Base-by-base conservation (phyloP, 2,888 invertebrate genomes). In the Saturnia pavonia region DNA sequence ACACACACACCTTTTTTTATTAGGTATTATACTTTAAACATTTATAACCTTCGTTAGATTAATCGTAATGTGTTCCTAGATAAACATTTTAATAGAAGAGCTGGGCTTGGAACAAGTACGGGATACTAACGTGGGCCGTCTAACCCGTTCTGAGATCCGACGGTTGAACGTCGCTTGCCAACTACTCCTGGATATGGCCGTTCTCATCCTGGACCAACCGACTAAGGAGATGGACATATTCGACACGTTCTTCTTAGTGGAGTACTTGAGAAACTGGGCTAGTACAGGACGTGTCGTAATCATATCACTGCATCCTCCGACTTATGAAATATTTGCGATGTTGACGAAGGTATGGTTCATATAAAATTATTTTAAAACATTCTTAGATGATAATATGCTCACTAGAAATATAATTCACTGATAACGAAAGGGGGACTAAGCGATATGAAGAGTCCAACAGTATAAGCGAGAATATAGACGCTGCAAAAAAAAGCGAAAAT, bases 261-360 rank as follows among this genome's bases (percentile, higher is more conserved):
- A 99, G 87, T 99, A 98, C 88, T 91, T 99, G 76, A 95, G 98
- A 76, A 98, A 98, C 86, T 99, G 99, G 98, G 97, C 97, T 43
- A 95, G 95, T 76, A 95, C 95, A 57, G 96, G 97, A 0, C 94
- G 98, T 76, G 97, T 98, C 68, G 98, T 98, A 19, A 96, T 99
- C 66, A 95, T 99, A 92, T 98, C 99, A 0, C 92, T 99, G 45
- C 98, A 98, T 85, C 99, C 99, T 34, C 98, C 99, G 4, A 99
- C 98, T 0, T 98, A 98, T 84, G 99, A 99, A 90, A 98, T 99
- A 78, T 96, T 99, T 75, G 98, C 98, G 43, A 99, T 99, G 99
- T 95, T 98, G 69, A 96, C 97, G 0, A 96, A 97, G 91, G 94
- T 92, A 75, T 70, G 73, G 70, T n/a, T 19, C 19, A 40, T 7